Conservation (phyloP, 1,140 invertebrate species). For the Drosophila pruinosa region DNA sequence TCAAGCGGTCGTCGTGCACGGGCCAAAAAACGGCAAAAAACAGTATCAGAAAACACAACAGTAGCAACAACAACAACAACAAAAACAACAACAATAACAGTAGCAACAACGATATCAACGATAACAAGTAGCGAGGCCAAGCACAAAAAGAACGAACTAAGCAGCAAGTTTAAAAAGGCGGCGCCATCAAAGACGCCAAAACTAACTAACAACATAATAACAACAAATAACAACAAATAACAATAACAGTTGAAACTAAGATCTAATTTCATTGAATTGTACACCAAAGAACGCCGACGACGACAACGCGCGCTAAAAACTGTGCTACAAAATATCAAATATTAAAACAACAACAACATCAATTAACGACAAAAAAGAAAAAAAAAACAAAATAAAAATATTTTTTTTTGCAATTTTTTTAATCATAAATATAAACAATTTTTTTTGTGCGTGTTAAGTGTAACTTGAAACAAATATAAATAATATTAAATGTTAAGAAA, state of each 20-base stretch:
- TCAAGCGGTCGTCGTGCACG: conserved; percentile 77
- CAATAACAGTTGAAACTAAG: conserved; percentile 3
- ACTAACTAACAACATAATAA: not conserved
- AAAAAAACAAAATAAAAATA: not conserved
- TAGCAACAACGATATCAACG: conserved; percentile 4
- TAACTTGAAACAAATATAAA: conserved; percentile 2
- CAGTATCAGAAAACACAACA: conserved; percentile 15
- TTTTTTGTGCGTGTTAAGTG: conserved; percentile 36
- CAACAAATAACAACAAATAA: not conserved
- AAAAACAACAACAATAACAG: conserved; percentile 15
- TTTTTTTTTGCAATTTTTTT: conserved; percentile 28
- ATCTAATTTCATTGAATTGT: not conserved
- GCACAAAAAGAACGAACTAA: conserved; percentile 3
- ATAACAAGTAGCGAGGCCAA: not conserved
- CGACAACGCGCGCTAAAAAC: conserved; percentile 39
- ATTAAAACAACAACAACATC: not conserved
- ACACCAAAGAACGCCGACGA: conserved; percentile 16
- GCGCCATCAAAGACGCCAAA: not conserved
- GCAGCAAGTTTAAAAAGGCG: conserved; percentile 5
- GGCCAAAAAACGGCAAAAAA: conserved; percentile 42
- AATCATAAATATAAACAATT: conserved; percentile 11
- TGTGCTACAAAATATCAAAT: conserved; percentile 29
- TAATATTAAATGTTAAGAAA: conserved; percentile 9
- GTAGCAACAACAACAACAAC: conserved; percentile 3
- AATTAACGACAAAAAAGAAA: not conserved